Evolutionary conservation across 2,888 invertebrate genomes (phyloP), one percentile per base, ranked within the genome.

Genomic region (Nomada ferruginata): DNA sequence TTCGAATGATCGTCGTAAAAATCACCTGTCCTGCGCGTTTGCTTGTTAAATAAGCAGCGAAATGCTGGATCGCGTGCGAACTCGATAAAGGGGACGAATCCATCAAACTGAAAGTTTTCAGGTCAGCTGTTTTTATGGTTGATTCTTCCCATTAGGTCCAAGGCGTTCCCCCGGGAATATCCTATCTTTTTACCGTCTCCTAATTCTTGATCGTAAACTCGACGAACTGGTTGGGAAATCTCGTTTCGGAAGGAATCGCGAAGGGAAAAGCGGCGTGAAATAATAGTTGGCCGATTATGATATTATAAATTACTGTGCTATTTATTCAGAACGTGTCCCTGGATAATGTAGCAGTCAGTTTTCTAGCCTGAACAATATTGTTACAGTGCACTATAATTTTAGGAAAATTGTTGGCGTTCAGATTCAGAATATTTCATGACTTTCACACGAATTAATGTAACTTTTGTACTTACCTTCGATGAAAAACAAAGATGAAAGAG

Each of bases 91-190:
- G 66, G 47, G 26, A 68, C 61, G 50, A 76, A 76, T 76, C 66
- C 77, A 76, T 78, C 78, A 76, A 76, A 55, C 47, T 36, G 18
- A 68, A 66, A 68, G 60, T 78, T 68, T 78, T 76, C 66, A 68
- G 78, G 78, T 76, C 78, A 78, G 55, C 44, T 61, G 55, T 61
- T 76, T 76, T 78, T 68, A 76, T 68, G 61, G 61, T 26, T 42
- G 55, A 36, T 47, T 15, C 60, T 47, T 44, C n/a, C 55, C 47
- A 68, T 78, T 78, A 68, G 53, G 26, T 76, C 47, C 55, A 26
- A 53, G 36, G 18, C 53, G 53, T 42, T 61, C 44, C 13, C 66
- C 52, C 42, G n/a, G 23, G 20, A 36, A 74, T 63, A 15, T 2
- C 36, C 57, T 18, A 5, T n/a, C 20, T 10, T 57, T 42, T 26